Base-by-base conservation (phyloP, 2,797 vertebrate species). In the Etheostoma perlongum region DNA sequence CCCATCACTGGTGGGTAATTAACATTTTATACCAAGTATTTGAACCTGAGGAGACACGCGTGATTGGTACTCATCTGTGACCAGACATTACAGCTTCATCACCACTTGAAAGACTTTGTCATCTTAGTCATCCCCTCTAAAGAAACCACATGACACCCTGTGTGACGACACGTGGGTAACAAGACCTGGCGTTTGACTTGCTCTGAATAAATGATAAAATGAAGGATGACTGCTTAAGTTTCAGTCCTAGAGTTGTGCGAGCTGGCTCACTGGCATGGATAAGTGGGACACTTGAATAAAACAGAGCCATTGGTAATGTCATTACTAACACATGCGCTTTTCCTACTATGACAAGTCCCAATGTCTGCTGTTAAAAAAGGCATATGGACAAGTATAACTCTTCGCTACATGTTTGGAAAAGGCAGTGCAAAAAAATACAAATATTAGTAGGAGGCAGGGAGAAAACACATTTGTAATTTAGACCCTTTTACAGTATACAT, bases 21-120 rank as follows among this genome's bases (percentile, higher is more conserved):
- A 77, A 81, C 68, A 70, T 84, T 75, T 78, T 76, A 18, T 72
- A 61, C 53, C 48, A 52, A 53, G 76, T 60, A 42, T 52, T 76
- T 71, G 57, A 85, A 65, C 33, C 27, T 52, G 49, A 78, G 55
- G 68, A 75, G 30, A 57, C 57, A 75, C 72, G 74, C 10, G 6
- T 19, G 33, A 81, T 59, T 77, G 70, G 55, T 59, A 60, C 59
- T 88, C 74, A 88, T 82, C 85, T 83, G 74, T 86, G 82, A 85
- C 74, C 76, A 82, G 62, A 81, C 15, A 7, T 16, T 59, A 30
- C 74, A 52, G 68, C 71, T 76, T 80, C 86, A 76, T 76, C 54
- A 15, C 78, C 73, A 79, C 82, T 82, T 77, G 11, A 79, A 66
- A 57, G 49, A 25, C 5, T 14, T 33, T 3, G 7, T 23, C 36